Evolutionary conservation across 2,888 invertebrate species (phyloP), one percentile per base, ranked within the genome.

Genomic region (Heliconius ethilla): DNA sequence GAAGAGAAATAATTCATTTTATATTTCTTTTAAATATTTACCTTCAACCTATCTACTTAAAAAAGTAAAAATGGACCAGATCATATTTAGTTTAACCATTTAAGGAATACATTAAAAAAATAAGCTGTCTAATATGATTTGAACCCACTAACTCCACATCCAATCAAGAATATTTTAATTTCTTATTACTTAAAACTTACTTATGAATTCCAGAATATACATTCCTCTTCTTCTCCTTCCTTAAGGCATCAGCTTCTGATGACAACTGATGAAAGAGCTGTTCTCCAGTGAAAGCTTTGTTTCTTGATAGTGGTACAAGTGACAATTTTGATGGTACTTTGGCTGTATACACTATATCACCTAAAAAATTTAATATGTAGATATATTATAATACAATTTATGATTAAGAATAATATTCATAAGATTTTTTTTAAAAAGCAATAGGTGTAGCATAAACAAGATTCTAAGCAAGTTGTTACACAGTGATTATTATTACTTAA

Each of bases 221-320:
- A 87, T 96, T 97, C 72, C 97, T 95, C 88, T 98, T 98, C 90
- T 97, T 97, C 86, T 97, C 97, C 87, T 97, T 97, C 76, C 97
- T 92, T n/a, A 97, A 88, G 22, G 96, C 96, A 76, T 98, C 97
- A 0, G 98, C 98, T 87, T 98, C 98, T 0, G 95, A 94, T 76
- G 96, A 95, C 37, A 98, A 93, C 83, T 96, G 95, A 70, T 95
- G 91, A 86, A 97, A 96, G 37, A 98, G 91, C 81, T 96, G 95
- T 70, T 95, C 95, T 0, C 97, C 98, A 0, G 96, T 95, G 85
- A 95, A 95, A 0, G 92, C 91, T 83, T 95, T 95, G 22, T 91
- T 87, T 79, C 96, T 92, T 81, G 95, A 95, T 78, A 98, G 89
- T 0, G 98, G 97, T 7, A 93, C 94, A 83, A 98, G 96, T 84